Evolutionary conservation across 2,113 vertebrate species (phyloP).

Genomic region (Tachysurus vachellii): DNA sequence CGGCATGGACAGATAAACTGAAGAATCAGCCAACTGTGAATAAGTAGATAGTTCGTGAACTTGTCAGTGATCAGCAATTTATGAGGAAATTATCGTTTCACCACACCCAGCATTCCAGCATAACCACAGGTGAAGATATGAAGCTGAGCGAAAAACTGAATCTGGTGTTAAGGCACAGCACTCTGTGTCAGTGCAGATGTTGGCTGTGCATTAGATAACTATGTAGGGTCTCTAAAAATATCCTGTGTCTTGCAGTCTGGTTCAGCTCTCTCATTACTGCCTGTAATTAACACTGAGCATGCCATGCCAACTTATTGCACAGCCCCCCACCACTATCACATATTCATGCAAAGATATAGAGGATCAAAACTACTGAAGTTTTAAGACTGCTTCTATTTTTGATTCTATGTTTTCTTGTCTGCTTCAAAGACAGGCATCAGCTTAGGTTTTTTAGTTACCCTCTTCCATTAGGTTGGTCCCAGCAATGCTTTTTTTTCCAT

Average conservation of each 20-base stretch:
- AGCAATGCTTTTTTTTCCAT: not conserved
- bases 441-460: not conserved
- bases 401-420: not conserved
- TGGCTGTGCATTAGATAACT: slow-evolving; percentile 64
- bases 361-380: slow-evolving; percentile 58
- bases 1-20: not conserved
- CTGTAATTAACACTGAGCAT: slow-evolving; percentile 75
- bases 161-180: slow-evolving; percentile 29
- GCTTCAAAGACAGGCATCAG: not conserved
- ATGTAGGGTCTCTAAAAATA: slow-evolving; percentile 73
- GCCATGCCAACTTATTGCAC: slow-evolving; percentile 60
- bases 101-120: not conserved
- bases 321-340: slow-evolving; percentile 62
- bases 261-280: slow-evolving; percentile 71
- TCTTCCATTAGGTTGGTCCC: not conserved
- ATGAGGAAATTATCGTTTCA: not conserved
- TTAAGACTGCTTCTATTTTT: slow-evolving; percentile 21
- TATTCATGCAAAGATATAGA: slow-evolving; percentile 58
- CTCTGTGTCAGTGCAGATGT: slow-evolving; percentile 55
- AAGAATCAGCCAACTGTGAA: not conserved
- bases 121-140: slow-evolving; percentile 42
- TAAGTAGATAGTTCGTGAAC: slow-evolving; percentile 6
- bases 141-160: slow-evolving; percentile 2
- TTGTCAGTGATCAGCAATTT: slow-evolving; percentile 2
- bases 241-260: slow-evolving; percentile 64